Percentiles rank a stretch among this genome's conserved stretches.
Evolutionary conservation across 2,888 invertebrate genomes (phyloP).

Genomic region (Sacculina carcini): DNA sequence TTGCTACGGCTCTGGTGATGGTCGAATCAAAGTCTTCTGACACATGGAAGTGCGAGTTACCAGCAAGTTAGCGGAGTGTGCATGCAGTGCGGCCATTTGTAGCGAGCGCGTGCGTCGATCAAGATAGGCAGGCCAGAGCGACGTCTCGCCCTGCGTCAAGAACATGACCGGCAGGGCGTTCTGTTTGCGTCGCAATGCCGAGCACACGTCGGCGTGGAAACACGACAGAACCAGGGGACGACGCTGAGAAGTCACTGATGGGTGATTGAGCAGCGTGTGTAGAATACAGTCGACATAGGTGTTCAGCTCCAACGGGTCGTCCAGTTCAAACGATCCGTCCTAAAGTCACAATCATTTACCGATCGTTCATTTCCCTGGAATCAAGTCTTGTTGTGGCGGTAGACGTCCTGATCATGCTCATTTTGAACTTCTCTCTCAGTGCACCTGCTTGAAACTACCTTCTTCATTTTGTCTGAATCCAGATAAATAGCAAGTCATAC

Average conservation of each 20-base stretch:
- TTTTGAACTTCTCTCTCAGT: too few species aligned
- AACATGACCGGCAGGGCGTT: slow-evolving; percentile 92
- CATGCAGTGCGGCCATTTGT: slow-evolving; percentile 53
- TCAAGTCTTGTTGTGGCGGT: too few species aligned
- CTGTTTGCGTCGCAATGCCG: slow-evolving; percentile 77
- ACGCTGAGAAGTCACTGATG: too few species aligned
- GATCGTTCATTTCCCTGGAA: background rate
- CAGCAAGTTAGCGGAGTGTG: slow-evolving; percentile 50
- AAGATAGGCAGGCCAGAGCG: slow-evolving; percentile 44
- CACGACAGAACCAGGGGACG: slow-evolving; percentile 76
- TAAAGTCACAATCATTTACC: slow-evolving; percentile 15
- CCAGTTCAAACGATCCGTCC: slow-evolving; percentile 63
- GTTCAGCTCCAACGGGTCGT: slow-evolving; percentile 72
- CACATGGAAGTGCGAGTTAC: slow-evolving; percentile 18
- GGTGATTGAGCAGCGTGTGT: slow-evolving; percentile 49
- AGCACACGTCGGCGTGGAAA: slow-evolving; percentile 87
- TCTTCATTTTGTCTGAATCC: too few species aligned
- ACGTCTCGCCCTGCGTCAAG: slow-evolving; percentile 49
- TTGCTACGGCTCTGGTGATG: too few species aligned
- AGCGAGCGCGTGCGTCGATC: slow-evolving; percentile 60
- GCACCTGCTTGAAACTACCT: too few species aligned
- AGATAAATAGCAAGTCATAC: too few species aligned
- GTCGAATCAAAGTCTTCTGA: too few species aligned
- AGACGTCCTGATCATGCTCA: too few species aligned
- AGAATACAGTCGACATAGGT: slow-evolving; percentile 65